Percentiles rank a stretch among this genome's conserved stretches.
phyloP scores from a whole-genome alignment of 2,797 vertebrate species.

The Streptopelia turtur region DNA sequence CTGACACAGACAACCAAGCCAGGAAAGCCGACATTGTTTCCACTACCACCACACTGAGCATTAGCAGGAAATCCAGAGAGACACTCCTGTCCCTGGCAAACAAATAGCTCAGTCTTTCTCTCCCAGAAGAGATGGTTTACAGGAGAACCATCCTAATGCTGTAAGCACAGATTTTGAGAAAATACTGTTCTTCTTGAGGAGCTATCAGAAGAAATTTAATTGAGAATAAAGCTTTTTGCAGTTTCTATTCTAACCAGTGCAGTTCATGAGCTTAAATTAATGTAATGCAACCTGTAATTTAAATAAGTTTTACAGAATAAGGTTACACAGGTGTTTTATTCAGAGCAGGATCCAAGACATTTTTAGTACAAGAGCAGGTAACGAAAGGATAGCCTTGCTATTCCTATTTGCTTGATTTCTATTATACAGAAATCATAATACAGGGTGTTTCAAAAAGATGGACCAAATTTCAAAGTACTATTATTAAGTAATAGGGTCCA shows the following conservation, averaged over 20 bases:
- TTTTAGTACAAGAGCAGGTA: background rate
- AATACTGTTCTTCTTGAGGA: background rate
- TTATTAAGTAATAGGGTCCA: too few relatives aligned
- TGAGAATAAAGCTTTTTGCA: background rate
- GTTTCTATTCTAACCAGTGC: background rate
- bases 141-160: background rate
- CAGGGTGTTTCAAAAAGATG: too few relatives aligned
- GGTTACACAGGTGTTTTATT: background rate
- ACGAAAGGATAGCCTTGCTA: background rate
- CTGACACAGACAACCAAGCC: background rate
- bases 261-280: background rate
- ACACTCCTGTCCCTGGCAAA: background rate
- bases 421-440: background rate
- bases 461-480: too few relatives aligned
- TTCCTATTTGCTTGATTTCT: background rate
- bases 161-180: background rate
- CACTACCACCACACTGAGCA: background rate
- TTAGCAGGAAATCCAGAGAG: background rate
- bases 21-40: background rate
- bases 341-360: background rate
- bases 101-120: background rate
- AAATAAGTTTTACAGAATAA: background rate
- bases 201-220: background rate
- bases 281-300: background rate
- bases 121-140: background rate